A percentile compares a stretch with the other conserved stretches of the same genome.
Conservation (phyloP, 2,888 invertebrate genomes). For the Crepidodera aurea region DNA sequence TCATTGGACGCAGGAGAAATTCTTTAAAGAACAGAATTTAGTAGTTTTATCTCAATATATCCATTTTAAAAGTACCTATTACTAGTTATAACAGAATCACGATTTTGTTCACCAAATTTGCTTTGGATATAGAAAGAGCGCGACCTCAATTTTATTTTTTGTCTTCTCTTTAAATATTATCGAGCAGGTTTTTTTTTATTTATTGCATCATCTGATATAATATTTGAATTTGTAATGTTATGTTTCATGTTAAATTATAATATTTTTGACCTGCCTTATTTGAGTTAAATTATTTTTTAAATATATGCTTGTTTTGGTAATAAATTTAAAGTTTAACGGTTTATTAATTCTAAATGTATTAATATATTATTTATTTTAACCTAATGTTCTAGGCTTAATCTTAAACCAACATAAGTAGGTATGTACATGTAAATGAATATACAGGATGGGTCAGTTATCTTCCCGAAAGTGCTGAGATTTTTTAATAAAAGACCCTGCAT, state of each 20-base stretch:
- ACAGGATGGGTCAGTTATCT: no score
- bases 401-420: no score
- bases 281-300: no score
- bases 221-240: neutral
- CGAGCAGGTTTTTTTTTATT: neutral
- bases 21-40: slow-evolving; percentile 17
- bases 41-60: slow-evolving; percentile 10
- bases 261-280: neutral
- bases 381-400: no score
- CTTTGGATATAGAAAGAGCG: neutral
- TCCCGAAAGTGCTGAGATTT: no score
- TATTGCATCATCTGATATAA: slow-evolving; percentile 9
- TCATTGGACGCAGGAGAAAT: slow-evolving; percentile 19
- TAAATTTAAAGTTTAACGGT: no score
- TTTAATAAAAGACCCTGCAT: no score
- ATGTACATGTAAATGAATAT: no score
- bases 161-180: slow-evolving; percentile 7
- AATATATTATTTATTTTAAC: no score
- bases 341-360: no score
- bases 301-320: no score
- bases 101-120: neutral
- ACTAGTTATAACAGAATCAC: neutral
- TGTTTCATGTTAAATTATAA: neutral
- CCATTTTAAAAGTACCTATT: slow-evolving; percentile 9
- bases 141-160: slow-evolving; percentile 7